Percentiles rank a stretch among this genome's conserved stretches.
Evolutionary conservation across 2,113 vertebrate species (phyloP).

Genomic region (Andinoacara biseriatus): DNA sequence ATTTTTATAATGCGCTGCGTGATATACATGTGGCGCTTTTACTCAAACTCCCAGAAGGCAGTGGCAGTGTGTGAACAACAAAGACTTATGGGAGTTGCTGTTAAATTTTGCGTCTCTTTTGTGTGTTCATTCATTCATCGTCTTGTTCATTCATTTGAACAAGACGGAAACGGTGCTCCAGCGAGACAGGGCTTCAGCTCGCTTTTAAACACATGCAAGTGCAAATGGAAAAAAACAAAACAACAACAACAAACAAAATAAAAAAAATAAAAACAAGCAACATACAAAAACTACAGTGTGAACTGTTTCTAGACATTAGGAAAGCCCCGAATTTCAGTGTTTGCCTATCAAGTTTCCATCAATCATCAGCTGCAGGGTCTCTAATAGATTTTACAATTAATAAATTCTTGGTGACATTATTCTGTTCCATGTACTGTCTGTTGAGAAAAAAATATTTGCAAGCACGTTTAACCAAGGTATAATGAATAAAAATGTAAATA

Average conservation of each 20-base stretch:
- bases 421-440: neutral
- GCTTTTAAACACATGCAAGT: slow-evolving; percentile 54
- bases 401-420: slow-evolving; percentile 26
- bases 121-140: neutral
- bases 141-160: neutral
- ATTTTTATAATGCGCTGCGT: neutral
- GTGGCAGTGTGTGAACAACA: neutral
- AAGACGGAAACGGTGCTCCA: slow-evolving; percentile 1
- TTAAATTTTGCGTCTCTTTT: neutral
- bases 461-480: neutral
- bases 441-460: neutral
- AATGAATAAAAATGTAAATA: slow-evolving; percentile 5
- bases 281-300: neutral
- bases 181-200: slow-evolving; percentile 40
- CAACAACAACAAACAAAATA: too few species aligned
- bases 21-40: neutral
- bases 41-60: slow-evolving; percentile 9
- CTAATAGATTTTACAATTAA: neutral
- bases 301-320: neutral
- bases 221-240: neutral
- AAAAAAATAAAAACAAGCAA: slow-evolving; percentile 18
- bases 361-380: slow-evolving; percentile 7
- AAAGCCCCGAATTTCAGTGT: neutral
- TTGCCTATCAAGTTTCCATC: neutral
- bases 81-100: neutral